Base-by-base conservation (phyloP, 2,113 vertebrate genomes). In the Semnornis frantzii region DNA sequence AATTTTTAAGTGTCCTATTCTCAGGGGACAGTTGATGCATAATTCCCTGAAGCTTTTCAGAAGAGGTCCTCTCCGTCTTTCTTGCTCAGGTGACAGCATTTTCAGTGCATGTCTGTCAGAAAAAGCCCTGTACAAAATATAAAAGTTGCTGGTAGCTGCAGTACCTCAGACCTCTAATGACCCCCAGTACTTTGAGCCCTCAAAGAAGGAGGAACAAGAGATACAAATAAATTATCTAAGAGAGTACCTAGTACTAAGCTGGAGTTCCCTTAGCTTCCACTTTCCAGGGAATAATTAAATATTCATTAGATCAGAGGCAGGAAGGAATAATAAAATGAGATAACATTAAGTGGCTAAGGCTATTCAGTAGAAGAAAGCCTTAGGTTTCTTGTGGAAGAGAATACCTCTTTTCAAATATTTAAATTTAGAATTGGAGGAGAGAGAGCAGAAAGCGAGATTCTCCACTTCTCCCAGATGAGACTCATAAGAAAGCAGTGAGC, bases 211-310 rank as follows among this genome's bases (percentile, higher is more conserved):
- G 10, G n/a, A 64, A 33, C 25, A 82, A 76, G 19, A 39, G 31
- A 5, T 24, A n/a, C 69, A 64, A 85, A 3, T 5, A 62, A 21
- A 15, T 42, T 95, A 89, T 85, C 82, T 63, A 55, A 73, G 55
- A 74, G 10, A 73, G 18, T 65, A 69, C 8, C 62, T 82, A 33
- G 66, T 34, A 70, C 72, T 8, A 90, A 46, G 23, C 28, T 52
- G 19, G 27, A 80, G 52, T 63, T 85, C 44, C 74, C 34, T 66
- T 59, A 76, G 46, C 15, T 82, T 77, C 31, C 13, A 52, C 37
- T 88, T 88, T 85, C 63, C 60, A 93, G 25, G 21, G 52, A 96
- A 83, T 44, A 88, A 83, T 94, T 74, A 93, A 91, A 81, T 37
- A 92, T 90, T 90, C 52, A 91, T 83, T 63, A 62, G 30, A 2